These are phyloP conservation scores for Ichneumon xanthorius DNA, from an alignment of 2,888 invertebrate genomes.

Conservation along the genomic window DNA sequence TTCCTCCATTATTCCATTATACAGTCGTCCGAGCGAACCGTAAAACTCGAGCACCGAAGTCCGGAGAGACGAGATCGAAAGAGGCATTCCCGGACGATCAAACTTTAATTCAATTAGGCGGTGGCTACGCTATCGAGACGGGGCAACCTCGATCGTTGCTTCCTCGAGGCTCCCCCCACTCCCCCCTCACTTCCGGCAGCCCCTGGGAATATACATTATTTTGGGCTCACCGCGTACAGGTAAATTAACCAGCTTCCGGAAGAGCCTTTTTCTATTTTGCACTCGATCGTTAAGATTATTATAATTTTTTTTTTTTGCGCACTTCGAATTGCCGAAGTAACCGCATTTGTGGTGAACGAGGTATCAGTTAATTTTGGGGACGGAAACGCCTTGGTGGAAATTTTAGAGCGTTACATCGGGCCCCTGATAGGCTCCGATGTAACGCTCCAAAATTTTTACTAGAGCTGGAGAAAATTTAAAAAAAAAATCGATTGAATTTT, in stretches of 20 bases:
- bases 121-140: slow-evolving; percentile 19
- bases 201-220: slow-evolving; percentile 29
- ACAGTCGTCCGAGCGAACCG: slow-evolving; percentile 62
- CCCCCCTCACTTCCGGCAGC: background rate
- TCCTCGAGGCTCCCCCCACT: background rate
- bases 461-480: too few relatives aligned
- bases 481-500: too few relatives aligned
- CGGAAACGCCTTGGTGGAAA: too few relatives aligned
- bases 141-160: slow-evolving; percentile 8
- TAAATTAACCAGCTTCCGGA: slow-evolving; percentile 4
- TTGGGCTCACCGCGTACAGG: slow-evolving; percentile 7
- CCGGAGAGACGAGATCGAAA: slow-evolving; percentile 28
- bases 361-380: too few relatives aligned
- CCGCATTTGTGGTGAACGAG: too few relatives aligned
- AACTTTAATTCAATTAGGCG: slow-evolving; percentile 76
- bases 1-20: slow-evolving; percentile 74
- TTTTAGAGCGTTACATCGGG: too few relatives aligned
- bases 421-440: too few relatives aligned
- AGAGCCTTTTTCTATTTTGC: background rate
- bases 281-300: background rate
- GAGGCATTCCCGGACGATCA: slow-evolving; percentile 67
- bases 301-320: background rate
- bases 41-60: slow-evolving; percentile 57
- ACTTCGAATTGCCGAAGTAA: background rate
- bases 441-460: too few relatives aligned